phyloP scores from a whole-genome alignment of 92 coral and sea anemone species.

The Zoanthus sociatus region DNA sequence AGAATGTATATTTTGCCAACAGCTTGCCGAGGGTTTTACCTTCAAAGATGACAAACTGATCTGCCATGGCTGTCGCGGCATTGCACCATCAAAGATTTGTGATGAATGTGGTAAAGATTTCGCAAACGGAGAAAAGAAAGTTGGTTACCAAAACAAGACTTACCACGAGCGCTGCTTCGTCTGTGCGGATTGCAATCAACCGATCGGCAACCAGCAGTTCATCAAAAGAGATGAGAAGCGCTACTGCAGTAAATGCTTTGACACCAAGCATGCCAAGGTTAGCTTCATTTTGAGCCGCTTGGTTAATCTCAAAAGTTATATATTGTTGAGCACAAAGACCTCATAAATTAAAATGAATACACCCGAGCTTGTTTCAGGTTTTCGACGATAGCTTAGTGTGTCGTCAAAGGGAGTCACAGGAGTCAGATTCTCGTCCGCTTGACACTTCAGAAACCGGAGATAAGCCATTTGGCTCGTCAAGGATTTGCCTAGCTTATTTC shows the following conservation, averaged over 20 bases:
- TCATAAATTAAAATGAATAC: too few relatives aligned
- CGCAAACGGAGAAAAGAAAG: slow-evolving; percentile 92
- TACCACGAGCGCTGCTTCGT: slow-evolving; percentile 93
- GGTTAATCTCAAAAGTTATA: too few relatives aligned
- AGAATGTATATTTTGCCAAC: neutral
- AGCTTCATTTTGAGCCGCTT: neutral
- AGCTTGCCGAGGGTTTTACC: slow-evolving; percentile 95
- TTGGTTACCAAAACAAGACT: slow-evolving; percentile 93
- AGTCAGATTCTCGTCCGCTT: too few relatives aligned
- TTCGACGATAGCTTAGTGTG: too few relatives aligned
- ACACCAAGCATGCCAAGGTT: slow-evolving; percentile 90
- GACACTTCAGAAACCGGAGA: too few relatives aligned
- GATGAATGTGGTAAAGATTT: slow-evolving; percentile 88
- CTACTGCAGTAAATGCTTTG: slow-evolving; percentile 89
- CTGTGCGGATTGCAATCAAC: slow-evolving; percentile 90
- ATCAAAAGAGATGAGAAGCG: slow-evolving; percentile 92
- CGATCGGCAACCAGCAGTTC: slow-evolving; percentile 97
- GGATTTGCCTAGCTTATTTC: too few relatives aligned
- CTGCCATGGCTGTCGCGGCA: slow-evolving; percentile 92
- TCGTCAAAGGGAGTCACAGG: too few relatives aligned
- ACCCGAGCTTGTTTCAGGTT: too few relatives aligned
- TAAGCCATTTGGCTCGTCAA: too few relatives aligned
- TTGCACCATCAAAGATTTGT: slow-evolving; percentile 91
- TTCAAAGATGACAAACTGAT: slow-evolving; percentile 90
- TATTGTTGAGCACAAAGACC: too few relatives aligned